Conservation (phyloP, 2,888 invertebrate genomes). For the Eubasilissa splendida region DNA sequence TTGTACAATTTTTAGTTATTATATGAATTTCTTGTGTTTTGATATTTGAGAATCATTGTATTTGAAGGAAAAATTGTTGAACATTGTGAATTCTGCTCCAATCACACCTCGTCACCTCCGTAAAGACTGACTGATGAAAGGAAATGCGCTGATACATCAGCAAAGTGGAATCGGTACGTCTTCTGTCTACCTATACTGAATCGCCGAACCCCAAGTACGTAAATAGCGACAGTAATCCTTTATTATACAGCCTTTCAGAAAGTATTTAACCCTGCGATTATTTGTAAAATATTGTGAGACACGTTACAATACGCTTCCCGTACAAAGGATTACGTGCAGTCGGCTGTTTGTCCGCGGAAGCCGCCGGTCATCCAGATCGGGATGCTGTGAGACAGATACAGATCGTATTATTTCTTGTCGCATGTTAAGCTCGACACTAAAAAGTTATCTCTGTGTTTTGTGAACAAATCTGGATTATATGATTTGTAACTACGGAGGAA, state of each 20-base stretch:
- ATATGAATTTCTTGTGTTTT: too few relatives aligned
- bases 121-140: slow-evolving; percentile 14
- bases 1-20: neutral
- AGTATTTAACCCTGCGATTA: slow-evolving; percentile 52
- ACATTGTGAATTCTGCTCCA: too few relatives aligned
- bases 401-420: slow-evolving; percentile 1
- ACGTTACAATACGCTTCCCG: slow-evolving; percentile 31
- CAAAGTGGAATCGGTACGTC: slow-evolving; percentile 39
- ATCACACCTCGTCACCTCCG: slow-evolving; percentile 40
- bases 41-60: too few relatives aligned
- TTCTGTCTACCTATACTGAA: slow-evolving; percentile 4
- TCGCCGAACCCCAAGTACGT: slow-evolving; percentile 20
- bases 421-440: neutral
- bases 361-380: neutral
- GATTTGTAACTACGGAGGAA: too few relatives aligned
- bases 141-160: slow-evolving; percentile 31
- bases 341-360: slow-evolving; percentile 28
- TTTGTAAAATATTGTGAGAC: slow-evolving; percentile 50
- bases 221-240: slow-evolving; percentile 50
- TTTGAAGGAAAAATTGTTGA: too few relatives aligned
- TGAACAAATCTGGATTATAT: too few relatives aligned
- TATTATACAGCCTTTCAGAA: slow-evolving; percentile 44
- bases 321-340: slow-evolving; percentile 39
- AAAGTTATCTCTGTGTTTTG: too few relatives aligned
- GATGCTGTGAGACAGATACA: neutral